Conservation (phyloP, 2,888 invertebrate genomes). For the Vandiemenella viatica region DNA sequence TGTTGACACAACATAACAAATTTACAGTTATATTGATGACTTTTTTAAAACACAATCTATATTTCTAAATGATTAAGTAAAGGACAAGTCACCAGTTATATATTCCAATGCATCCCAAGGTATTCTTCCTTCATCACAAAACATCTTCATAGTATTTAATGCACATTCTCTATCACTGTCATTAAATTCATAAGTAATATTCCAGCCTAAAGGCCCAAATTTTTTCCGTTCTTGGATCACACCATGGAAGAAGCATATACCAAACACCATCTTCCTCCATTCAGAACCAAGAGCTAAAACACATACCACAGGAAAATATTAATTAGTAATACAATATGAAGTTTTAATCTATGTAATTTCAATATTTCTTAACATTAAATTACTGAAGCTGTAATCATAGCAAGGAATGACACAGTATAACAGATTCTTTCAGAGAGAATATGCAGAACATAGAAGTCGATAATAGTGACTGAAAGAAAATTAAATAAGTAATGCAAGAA, state of each 20-base stretch:
- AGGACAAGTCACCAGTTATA: slow-evolving; percentile 71
- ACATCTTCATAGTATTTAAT: slow-evolving; percentile 70
- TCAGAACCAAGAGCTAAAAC: slow-evolving; percentile 41
- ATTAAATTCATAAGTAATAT: slow-evolving; percentile 84
- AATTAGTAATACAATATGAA: not conserved
- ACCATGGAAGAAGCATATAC: slow-evolving; percentile 83
- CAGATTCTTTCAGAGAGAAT: no score
- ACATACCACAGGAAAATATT: not conserved
- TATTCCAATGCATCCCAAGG: slow-evolving; percentile 86
- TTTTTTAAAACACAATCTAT: no score
- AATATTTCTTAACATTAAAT: no score
- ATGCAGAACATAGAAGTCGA: no score
- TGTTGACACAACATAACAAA: not conserved
- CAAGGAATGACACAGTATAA: no score
- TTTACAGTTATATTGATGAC: not conserved
- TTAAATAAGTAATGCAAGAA: no score
- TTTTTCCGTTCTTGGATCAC: slow-evolving; percentile 84
- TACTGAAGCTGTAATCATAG: no score
- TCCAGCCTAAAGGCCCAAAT: slow-evolving; percentile 85
- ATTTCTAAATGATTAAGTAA: no score
- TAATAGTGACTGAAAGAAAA: no score
- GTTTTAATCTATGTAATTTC: not conserved
- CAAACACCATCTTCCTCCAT: slow-evolving; percentile 64
- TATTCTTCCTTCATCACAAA: slow-evolving; percentile 46
- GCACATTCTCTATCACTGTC: slow-evolving; percentile 86